These are phyloP conservation scores for Malthinus seriepunctatus DNA, from an alignment of 2,888 invertebrate species.

Conservation along the genomic window DNA sequence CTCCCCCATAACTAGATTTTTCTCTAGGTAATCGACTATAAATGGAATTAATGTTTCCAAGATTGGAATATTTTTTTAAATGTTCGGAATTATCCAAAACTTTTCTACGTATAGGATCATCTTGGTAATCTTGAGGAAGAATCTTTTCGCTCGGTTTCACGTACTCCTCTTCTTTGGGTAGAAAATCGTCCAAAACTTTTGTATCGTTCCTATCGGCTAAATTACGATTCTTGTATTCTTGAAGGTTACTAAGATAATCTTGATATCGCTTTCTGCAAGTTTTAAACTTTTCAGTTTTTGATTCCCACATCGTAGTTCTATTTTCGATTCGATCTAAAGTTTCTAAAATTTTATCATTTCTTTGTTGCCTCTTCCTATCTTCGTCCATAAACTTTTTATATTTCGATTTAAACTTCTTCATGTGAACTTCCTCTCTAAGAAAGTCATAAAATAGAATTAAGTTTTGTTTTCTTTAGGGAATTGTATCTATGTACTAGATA, in stretches of 20 bases:
- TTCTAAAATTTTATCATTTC: slow-evolving; percentile 62
- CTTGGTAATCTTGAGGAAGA: slow-evolving; percentile 30
- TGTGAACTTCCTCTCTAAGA: slow-evolving; percentile 48
- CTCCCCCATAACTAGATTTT: slow-evolving; percentile 7
- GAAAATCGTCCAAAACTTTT: not conserved
- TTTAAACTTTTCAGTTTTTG: slow-evolving; percentile 64
- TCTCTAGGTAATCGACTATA: slow-evolving; percentile 4
- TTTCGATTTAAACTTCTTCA: slow-evolving; percentile 51
- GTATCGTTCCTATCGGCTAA: not conserved
- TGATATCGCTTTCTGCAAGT: slow-evolving; percentile 52
- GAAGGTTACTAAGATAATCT: slow-evolving; percentile 34
- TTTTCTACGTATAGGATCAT: slow-evolving; percentile 24
- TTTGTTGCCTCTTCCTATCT: slow-evolving; percentile 61
- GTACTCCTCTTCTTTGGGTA: no score
- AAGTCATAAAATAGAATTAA: not conserved
- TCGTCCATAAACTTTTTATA: slow-evolving; percentile 62
- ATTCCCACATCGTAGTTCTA: slow-evolving; percentile 59
- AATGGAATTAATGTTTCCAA: slow-evolving; percentile 20
- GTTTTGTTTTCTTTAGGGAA: not conserved
- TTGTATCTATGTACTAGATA: no score
- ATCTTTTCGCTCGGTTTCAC: slow-evolving; percentile 5
- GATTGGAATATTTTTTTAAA: slow-evolving; percentile 16
- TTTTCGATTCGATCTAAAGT: slow-evolving; percentile 63
- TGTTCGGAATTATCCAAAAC: not conserved
- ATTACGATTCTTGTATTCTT: slow-evolving; percentile 17